phyloP scores from a whole-genome alignment of 2,113 vertebrate species.

The Telmatochromis sp. region DNA sequence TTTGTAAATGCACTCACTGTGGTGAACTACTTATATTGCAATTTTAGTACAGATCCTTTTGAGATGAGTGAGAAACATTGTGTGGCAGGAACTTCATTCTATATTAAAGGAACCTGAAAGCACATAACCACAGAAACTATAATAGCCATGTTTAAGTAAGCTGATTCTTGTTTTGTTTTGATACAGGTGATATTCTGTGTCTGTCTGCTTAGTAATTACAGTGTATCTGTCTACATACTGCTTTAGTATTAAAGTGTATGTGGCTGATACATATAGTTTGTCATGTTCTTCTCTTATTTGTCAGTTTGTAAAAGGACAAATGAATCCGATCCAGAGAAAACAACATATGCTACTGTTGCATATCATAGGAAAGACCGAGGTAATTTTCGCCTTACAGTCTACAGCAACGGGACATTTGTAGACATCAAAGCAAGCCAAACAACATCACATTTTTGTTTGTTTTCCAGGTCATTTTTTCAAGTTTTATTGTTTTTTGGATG shows the following conservation, averaged over 20 bases:
- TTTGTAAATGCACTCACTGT: background rate
- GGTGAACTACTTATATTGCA: background rate
- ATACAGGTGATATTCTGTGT: fast-evolving
- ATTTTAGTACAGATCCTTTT: background rate
- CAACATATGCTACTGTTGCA: background rate
- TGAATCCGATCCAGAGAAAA: background rate
- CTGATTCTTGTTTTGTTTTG: background rate
- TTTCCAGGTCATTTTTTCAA: fast-evolving
- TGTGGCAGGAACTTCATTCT: background rate
- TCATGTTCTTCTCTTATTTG: background rate
- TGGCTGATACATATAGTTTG: background rate
- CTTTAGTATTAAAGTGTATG: fast-evolving
- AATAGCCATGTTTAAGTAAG: background rate
- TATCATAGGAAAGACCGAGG: fast-evolving
- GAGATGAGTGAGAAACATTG: background rate
- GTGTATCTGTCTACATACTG: background rate
- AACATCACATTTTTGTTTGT: fast-evolving
- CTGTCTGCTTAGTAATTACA: fast-evolving
- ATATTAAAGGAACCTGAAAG: fast-evolving
- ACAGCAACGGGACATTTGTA: background rate
- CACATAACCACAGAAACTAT: background rate
- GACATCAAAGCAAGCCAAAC: background rate
- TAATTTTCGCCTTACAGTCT: fast-evolving
- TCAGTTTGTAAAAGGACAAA: background rate
- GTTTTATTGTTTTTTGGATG: background rate